Base-by-base conservation (phyloP, 1,140 invertebrate species). In the Frieseomelitta varia region DNA sequence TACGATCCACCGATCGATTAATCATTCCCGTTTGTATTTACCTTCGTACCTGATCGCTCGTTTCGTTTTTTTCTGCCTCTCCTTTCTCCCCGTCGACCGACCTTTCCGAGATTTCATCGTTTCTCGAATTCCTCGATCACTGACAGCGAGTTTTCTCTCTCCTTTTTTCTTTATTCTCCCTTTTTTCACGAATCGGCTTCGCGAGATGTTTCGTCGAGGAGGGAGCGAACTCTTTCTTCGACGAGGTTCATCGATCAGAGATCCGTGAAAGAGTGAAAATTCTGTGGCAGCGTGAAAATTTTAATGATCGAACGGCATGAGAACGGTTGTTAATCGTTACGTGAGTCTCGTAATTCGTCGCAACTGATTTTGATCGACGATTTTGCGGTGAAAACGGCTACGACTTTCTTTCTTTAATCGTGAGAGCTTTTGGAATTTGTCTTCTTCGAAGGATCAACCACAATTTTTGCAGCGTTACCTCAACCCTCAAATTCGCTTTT, bases 241-340 rank as follows among this genome's bases (percentile, higher is more conserved):
- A 39, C 21, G 21, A 47, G 85, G 92, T 93, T 88, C 92, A 93
- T 94, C 93, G 91, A 93, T 94, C 93, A 93, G 90, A 14, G 88
- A 85, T 88, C 80, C 90, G 87, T 93, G 90, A 93, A 94, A 93
- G 93, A 94, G 93, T 94, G 39, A 47, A 47, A 47, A 47, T 65
- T 94, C 47, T 90, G 89, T 91, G 90, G 90, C 88, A 92, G 91
- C 92, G 92, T 93, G 93, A 93, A 94, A 93, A 93, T 93, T 87
- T 89, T 94, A 94, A 94, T 94, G 93, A 94, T 94, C 93, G 93
- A 94, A 89, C 85, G 90, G 85, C 91, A 93, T 93, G 93, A 93
- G 93, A 93, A 93, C 77, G 47, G 90, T 92, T 90, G 39, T 93
- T 93, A 94, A 93, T 94, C 93, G 93, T 93, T 92, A 89, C 88